Conservation (phyloP, 2,888 invertebrate species). For the Sicus ferrugineus region DNA sequence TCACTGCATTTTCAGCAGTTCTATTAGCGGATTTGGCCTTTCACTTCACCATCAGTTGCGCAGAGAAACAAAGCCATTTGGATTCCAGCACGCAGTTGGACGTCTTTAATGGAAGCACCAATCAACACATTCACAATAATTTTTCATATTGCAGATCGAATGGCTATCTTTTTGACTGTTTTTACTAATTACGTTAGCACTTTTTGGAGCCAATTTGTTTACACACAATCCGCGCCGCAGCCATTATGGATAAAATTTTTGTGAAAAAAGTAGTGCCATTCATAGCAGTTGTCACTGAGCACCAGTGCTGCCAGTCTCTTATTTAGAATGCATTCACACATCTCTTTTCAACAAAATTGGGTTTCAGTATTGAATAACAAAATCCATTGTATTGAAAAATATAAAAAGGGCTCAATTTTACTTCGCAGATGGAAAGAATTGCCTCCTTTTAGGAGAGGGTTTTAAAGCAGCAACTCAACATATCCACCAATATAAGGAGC, state of each 20-base stretch:
- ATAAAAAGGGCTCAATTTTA: too few species aligned
- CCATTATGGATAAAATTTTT: slow-evolving; percentile 39
- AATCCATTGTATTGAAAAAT: too few species aligned
- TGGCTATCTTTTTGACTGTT: neutral
- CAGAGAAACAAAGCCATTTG: neutral
- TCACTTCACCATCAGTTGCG: neutral
- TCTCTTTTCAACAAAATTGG: neutral
- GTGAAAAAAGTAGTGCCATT: slow-evolving; percentile 34
- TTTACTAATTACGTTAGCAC: slow-evolving; percentile 17
- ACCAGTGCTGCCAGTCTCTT: slow-evolving; percentile 30
- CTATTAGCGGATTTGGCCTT: slow-evolving; percentile 4
- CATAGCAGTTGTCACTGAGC: slow-evolving; percentile 12
- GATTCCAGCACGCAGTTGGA: neutral
- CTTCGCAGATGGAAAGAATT: too few species aligned
- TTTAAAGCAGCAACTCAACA: too few species aligned
- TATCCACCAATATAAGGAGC: too few species aligned
- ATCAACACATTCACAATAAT: neutral
- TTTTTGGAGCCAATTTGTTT: slow-evolving; percentile 37
- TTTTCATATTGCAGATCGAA: neutral
- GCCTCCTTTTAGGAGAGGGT: too few species aligned
- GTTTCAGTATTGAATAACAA: neutral
- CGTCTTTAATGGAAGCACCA: neutral
- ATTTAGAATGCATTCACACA: slow-evolving; percentile 12
- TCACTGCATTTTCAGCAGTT: slow-evolving; percentile 21
- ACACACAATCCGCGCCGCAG: slow-evolving; percentile 34